phyloP scores from a whole-genome alignment of 64 coral and sea anemone genomes.

The Pachyseris speciosa region DNA sequence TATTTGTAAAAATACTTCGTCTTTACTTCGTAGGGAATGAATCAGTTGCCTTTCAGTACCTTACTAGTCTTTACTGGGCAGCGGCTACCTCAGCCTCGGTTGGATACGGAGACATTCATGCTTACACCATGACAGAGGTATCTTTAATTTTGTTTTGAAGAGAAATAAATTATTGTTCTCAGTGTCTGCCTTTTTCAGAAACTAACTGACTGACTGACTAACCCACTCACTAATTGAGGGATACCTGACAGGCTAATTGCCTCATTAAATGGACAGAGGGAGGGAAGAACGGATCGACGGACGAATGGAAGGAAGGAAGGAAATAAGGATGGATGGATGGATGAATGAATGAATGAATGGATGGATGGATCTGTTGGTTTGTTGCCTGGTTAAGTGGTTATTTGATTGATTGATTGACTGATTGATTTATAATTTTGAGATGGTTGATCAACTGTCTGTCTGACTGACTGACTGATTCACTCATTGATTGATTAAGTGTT shows the following conservation, averaged over 20 bases:
- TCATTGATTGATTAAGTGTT: neutral
- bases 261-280: too few species aligned
- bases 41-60: constrained; percentile 36
- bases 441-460: neutral
- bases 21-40: neutral
- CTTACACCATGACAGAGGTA: constrained; percentile 64
- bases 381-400: too few species aligned
- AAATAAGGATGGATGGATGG: too few species aligned
- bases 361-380: too few species aligned
- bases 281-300: too few species aligned
- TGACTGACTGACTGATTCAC: neutral
- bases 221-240: neutral
- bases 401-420: neutral
- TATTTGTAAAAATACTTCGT: neutral
- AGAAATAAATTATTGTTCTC: neutral
- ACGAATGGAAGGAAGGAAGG: too few species aligned
- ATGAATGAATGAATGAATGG: too few species aligned
- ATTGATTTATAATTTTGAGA: too few species aligned
- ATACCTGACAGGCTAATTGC: too few species aligned
- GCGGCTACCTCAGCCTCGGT: constrained; percentile 87
- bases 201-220: neutral
- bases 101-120: constrained; percentile 90
- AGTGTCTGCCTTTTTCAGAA: neutral
- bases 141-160: neutral
- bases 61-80: constrained; percentile 85